Base-by-base conservation (phyloP, 2,797 vertebrate genomes). In the Labroides dimidiatus region DNA sequence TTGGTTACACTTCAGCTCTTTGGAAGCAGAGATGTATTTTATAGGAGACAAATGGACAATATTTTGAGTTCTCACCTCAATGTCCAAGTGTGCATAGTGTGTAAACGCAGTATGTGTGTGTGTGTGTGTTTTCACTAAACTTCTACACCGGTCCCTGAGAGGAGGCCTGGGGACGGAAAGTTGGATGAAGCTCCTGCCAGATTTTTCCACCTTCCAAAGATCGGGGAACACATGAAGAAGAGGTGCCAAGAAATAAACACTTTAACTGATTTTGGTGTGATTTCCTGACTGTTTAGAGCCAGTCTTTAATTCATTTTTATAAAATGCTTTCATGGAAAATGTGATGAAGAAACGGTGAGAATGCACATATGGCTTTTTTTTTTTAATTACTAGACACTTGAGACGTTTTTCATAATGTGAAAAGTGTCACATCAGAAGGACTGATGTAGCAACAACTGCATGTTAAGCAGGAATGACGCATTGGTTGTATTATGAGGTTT, bases 201-300 rank as follows among this genome's bases (percentile, higher is more conserved):
- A 63, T 45, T 58, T 67, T 81, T 84, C 77, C 75, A 64, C 67
- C 73, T 79, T 78, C 55, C 61, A 57, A 10, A 73, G 65, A 74
- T 27, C 62, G 62, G 81, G 58, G 78, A 84, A 75, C 81, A 88
- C 81, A 84, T 76, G 72, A 84, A 79, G 78, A 80, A 74, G 43
- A 78, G 2, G 53, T 87, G 24, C 49, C 71, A 69, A 48, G 50
- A 64, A 68, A 56, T 36, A 61, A 75, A 77, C 45, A 48, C 27
- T 50, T 6, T 0, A 6, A 65, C 27, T 48, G 56, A 50, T 59
- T 70, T 75, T 44, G 30, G 13, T 16, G 47, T 9, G 24, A 56
- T 53, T 43, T 58, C 53, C 21, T 57, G 68, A 77, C 72, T 60
- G 50, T 59, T 21, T 52, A 27, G 58, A 53, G 19, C 39, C 47